A percentile compares a stretch with the other conserved stretches of the same genome.
phyloP scores from a whole-genome alignment of 2,113 vertebrate species.

The Rhegmatorhina hoffmannsi region DNA sequence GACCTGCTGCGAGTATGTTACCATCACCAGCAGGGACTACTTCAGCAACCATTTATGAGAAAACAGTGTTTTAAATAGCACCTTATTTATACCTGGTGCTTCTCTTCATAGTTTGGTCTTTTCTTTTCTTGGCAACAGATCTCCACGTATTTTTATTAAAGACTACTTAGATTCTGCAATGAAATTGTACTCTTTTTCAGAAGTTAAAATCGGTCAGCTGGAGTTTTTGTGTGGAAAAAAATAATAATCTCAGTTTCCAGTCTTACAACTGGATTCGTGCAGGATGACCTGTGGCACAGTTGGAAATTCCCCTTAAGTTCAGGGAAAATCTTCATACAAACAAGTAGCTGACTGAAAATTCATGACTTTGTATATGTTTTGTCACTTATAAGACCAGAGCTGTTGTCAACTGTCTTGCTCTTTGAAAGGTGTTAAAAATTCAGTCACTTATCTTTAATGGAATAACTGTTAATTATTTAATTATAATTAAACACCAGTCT shows the following conservation, averaged over 20 bases:
- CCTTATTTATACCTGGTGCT: neutral
- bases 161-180: neutral
- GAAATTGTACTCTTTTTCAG: neutral
- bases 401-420: neutral
- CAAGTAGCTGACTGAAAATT: neutral
- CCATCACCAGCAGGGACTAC: neutral
- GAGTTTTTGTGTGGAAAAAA: neutral
- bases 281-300: neutral
- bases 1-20: neutral
- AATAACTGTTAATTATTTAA: neutral
- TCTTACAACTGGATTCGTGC: neutral
- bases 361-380: neutral
- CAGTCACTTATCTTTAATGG: neutral
- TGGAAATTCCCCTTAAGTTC: neutral
- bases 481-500: neutral
- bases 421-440: neutral
- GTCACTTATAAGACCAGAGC: neutral
- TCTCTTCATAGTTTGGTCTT: neutral
- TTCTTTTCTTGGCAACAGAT: neutral
- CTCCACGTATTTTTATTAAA: neutral
- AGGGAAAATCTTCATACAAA: neutral
- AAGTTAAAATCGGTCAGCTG: neutral
- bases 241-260: neutral
- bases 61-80: neutral
- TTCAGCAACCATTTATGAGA: neutral